Conservation (phyloP, 2,113 vertebrate species). For the Clarias batrachus region DNA sequence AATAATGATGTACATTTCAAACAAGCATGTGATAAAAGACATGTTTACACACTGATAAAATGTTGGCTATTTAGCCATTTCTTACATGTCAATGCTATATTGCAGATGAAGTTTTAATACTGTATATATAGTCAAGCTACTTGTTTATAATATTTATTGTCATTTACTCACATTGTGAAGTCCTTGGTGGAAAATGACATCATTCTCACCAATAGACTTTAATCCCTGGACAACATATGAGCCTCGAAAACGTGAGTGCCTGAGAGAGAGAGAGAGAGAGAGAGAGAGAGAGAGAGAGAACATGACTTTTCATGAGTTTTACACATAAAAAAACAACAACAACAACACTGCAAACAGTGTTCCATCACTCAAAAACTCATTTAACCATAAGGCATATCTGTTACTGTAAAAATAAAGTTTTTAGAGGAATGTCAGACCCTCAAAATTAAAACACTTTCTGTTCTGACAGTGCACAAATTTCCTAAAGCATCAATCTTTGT, state of each 20-base stretch:
- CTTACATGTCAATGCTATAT: neutral
- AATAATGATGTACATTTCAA: neutral
- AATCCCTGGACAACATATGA: slow-evolving; percentile 88
- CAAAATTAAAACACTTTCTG: neutral
- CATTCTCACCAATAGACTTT: slow-evolving; percentile 87
- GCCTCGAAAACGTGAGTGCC: slow-evolving; percentile 92
- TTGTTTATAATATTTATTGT: neutral
- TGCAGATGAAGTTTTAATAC: too few species aligned
- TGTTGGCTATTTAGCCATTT: neutral
- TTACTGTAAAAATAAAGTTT: neutral
- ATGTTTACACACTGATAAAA: neutral
- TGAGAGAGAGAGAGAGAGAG: slow-evolving; percentile 60
- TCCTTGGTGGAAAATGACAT: slow-evolving; percentile 89
- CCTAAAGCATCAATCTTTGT: neutral
- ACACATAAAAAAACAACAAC: too few species aligned
- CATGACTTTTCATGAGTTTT: neutral
- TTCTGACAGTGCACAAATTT: neutral
- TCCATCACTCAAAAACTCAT: neutral
- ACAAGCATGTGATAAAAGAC: neutral
- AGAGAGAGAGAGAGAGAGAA: slow-evolving; percentile 53
- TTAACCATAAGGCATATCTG: neutral
- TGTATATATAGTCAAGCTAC: neutral
- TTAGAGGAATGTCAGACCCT: too few species aligned
- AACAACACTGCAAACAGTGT: neutral
- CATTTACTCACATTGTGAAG: slow-evolving; percentile 81